phyloP scores from a whole-genome alignment of 2,797 vertebrate genomes.

The Oreochromis mossambicus region DNA sequence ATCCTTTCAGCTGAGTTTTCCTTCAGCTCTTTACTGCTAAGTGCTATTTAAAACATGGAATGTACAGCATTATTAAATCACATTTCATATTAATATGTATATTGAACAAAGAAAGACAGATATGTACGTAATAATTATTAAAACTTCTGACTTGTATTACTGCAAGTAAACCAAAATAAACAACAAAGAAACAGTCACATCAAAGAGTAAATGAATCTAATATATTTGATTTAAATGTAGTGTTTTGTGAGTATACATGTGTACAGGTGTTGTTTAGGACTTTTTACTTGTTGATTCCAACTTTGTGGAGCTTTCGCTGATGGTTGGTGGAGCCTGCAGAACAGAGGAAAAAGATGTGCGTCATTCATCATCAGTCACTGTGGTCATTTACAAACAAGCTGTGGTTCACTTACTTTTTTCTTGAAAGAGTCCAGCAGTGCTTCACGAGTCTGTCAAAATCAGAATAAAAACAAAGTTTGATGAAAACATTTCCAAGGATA shows the following conservation, averaged over 20 bases:
- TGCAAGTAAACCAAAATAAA: background rate
- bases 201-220: background rate
- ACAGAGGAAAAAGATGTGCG: background rate
- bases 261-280: background rate
- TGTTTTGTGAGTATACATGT: background rate
- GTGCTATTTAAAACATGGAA: background rate
- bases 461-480: background rate
- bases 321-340: slow-evolving; percentile 14
- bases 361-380: background rate
- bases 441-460: slow-evolving; percentile 62
- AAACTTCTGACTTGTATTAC: background rate
- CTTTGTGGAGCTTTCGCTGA: slow-evolving; percentile 19
- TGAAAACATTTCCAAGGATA: fast-evolving
- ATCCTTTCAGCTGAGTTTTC: fast-evolving
- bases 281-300: background rate
- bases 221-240: background rate
- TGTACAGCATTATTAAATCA: background rate
- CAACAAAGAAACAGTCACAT: background rate
- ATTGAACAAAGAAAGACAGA: background rate
- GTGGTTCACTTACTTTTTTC: slow-evolving; percentile 31
- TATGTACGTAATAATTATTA: background rate
- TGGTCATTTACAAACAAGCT: background rate
- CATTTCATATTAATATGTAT: background rate
- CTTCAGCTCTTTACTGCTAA: fast-evolving
- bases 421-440: slow-evolving; percentile 37